Evolutionary conservation across 2,113 vertebrate genomes (phyloP).

Genomic region (Nesoenas mayeri): DNA sequence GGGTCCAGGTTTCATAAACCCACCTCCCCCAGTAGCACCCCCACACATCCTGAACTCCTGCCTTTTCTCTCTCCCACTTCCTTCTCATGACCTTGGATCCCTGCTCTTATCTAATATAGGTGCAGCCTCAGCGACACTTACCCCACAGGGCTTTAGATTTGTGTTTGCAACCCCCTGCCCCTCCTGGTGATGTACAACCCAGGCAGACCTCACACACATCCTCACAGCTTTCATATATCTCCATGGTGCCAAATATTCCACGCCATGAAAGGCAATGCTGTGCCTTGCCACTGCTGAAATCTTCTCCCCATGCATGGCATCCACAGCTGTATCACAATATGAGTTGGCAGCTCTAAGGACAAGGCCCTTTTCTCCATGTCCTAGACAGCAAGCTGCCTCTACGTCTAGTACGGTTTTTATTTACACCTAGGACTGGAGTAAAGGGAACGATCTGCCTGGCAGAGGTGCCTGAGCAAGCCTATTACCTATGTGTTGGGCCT

Average conservation of each 20-base stretch:
- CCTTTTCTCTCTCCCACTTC: neutral
- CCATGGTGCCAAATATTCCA: accelerated
- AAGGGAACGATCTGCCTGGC: neutral
- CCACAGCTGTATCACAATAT: neutral
- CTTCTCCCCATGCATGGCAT: neutral
- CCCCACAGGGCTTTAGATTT: neutral
- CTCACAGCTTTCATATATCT: neutral
- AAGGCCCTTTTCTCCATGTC: neutral
- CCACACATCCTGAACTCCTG: neutral
- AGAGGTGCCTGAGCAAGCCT: neutral
- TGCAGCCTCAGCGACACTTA: neutral
- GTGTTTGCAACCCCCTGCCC: neutral
- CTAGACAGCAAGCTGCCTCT: neutral
- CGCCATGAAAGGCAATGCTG: neutral
- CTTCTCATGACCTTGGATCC: neutral
- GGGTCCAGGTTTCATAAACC: neutral
- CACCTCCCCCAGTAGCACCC: too few species aligned
- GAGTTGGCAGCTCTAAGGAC: neutral
- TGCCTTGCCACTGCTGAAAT: neutral
- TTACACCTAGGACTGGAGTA: neutral
- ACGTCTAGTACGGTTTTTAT: neutral
- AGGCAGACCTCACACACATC: neutral
- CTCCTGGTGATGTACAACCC: neutral
- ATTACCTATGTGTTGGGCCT: neutral
- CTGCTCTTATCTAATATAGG: neutral